phyloP scores from a whole-genome alignment of 2,888 invertebrate genomes.

The Ametastegia equiseti region DNA sequence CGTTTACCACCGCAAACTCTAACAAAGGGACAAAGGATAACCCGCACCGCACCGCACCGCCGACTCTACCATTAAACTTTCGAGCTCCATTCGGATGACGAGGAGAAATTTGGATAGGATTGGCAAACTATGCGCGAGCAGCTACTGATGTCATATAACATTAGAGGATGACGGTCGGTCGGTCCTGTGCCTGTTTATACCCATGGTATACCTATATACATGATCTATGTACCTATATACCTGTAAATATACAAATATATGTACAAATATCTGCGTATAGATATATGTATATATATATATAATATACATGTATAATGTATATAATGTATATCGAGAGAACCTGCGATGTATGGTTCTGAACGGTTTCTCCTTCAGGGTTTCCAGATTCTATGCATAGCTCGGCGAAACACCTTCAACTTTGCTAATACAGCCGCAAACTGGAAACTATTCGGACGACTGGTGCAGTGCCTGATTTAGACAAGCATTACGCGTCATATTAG shows the following conservation, averaged over 20 bases:
- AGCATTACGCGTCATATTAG: no score
- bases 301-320: no score
- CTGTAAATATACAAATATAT: no score
- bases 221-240: no score
- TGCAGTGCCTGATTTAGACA: background rate
- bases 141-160: no score
- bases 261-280: no score
- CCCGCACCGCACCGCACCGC: background rate
- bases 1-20: no score
- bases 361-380: background rate
- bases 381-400: background rate
- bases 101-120: background rate
- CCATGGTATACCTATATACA: no score
- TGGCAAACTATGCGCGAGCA: conserved; percentile 6
- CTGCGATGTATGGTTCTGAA: no score
- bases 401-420: background rate
- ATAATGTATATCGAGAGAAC: background rate
- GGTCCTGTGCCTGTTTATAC: no score
- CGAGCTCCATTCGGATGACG: background rate
- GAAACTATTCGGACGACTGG: background rate
- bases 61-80: background rate
- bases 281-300: no score
- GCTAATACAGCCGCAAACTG: background rate
- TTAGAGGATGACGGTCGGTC: no score
- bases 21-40: conserved; percentile 27